Evolutionary conservation across 2,113 vertebrate genomes (phyloP).

Genomic region (Pomatostomus ruficeps): DNA sequence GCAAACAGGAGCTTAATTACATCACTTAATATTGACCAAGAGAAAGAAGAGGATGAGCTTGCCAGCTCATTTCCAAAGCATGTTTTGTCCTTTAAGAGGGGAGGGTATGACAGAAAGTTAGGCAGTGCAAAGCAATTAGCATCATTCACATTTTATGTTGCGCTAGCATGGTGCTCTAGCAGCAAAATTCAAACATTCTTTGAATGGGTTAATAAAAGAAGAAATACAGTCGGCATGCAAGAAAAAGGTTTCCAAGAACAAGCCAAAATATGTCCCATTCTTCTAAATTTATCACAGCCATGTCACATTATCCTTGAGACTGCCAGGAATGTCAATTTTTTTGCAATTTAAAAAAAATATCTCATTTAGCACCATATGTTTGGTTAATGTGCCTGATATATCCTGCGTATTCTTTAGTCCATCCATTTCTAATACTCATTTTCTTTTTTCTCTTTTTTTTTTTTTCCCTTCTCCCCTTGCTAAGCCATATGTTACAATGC

Average conservation of each 20-base stretch:
- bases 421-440: constrained; percentile 60
- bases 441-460: constrained; percentile 25
- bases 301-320: constrained; percentile 66
- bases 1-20: constrained; percentile 61
- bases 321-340: constrained; percentile 71
- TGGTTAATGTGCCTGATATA: constrained; percentile 70
- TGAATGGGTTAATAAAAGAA: constrained; percentile 73
- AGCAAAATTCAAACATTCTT: constrained; percentile 71
- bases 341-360: constrained; percentile 68
- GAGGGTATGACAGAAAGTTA: constrained; percentile 58
- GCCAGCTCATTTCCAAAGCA: constrained; percentile 60
- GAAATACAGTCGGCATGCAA: constrained; percentile 65
- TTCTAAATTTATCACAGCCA: constrained; percentile 73
- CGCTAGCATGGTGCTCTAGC: constrained; percentile 61
- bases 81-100: constrained; percentile 69
- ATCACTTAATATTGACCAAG: constrained; percentile 61
- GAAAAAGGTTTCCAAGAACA: constrained; percentile 68
- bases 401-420: constrained; percentile 71
- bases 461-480: not conserved
- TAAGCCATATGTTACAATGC: constrained; percentile 63
- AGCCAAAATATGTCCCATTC: constrained; percentile 65
- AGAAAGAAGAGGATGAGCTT: constrained; percentile 43
- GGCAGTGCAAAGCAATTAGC: constrained; percentile 74
- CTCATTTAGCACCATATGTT: constrained; percentile 63
- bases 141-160: constrained; percentile 70